Conservation (phyloP, 2,113 vertebrate species). For the Neogale vison region DNA sequence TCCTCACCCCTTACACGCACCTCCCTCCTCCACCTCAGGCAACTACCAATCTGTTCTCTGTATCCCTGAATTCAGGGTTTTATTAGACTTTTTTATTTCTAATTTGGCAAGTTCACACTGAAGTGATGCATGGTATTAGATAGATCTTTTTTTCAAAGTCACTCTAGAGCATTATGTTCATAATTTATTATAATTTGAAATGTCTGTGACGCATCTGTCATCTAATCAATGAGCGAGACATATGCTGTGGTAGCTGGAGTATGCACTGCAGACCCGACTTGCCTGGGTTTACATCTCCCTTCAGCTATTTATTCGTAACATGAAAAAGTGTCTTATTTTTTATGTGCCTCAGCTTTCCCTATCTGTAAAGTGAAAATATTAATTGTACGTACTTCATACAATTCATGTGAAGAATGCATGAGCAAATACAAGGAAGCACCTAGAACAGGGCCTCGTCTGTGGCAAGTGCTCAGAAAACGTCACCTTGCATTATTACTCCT, state of each 20-base stretch:
- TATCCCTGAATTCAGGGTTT: neutral
- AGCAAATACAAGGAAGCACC: neutral
- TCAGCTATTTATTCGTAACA: neutral
- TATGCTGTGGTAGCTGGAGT: neutral
- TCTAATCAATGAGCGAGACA: neutral
- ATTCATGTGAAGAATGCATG: neutral
- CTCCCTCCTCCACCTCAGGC: neutral
- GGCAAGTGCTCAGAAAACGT: neutral
- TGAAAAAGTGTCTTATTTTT: neutral
- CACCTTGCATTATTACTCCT: neutral
- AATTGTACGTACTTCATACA: neutral
- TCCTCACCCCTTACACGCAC: neutral
- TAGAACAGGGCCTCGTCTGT: neutral
- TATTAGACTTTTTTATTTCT: neutral
- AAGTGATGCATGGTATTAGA: neutral
- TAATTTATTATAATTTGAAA: neutral
- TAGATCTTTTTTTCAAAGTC: neutral
- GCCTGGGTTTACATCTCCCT: neutral
- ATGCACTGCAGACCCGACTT: neutral
- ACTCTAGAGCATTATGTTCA: neutral
- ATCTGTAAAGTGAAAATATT: neutral
- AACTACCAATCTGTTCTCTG: neutral
- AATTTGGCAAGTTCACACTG: neutral
- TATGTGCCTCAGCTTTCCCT: neutral
- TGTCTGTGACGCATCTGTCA: neutral